Evolutionary conservation across 2,888 invertebrate genomes (phyloP).

Genomic region (Aquatica leii): DNA sequence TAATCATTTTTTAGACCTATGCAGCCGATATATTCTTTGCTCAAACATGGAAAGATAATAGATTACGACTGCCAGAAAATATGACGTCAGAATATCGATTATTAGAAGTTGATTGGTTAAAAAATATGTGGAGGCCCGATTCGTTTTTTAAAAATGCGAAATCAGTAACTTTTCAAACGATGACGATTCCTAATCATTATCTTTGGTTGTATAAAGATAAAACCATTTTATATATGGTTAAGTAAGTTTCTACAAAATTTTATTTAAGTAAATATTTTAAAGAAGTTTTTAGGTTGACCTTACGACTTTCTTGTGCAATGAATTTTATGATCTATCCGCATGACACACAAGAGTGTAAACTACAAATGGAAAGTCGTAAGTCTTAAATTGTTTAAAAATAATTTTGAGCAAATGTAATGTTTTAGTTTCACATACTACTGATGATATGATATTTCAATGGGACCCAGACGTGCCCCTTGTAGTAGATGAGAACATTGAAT

Average conservation of each 20-base stretch:
- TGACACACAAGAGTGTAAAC: conserved; percentile 92
- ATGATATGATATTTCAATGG: conserved; percentile 94
- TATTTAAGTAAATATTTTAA: no score
- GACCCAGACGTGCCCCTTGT: conserved; percentile 89
- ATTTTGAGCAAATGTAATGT: conserved; percentile 22
- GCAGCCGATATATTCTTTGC: conserved; percentile 93
- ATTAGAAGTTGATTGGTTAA: conserved; percentile 88
- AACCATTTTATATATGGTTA: conserved; percentile 87
- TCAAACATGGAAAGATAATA: conserved; percentile 92
- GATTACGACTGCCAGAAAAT: conserved; percentile 85
- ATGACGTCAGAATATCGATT: conserved; percentile 92
- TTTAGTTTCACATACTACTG: conserved; percentile 92
- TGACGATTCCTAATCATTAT: conserved; percentile 95
- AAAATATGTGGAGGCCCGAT: conserved; percentile 93
- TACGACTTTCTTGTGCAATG: conserved; percentile 92
- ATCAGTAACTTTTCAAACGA: conserved; percentile 91
- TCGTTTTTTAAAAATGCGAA: conserved; percentile 95
- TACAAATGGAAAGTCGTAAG: conserved; percentile 96
- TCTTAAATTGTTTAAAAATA: conserved; percentile 49
- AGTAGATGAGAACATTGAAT: conserved; percentile 88
- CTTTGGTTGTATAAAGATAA: conserved; percentile 90
- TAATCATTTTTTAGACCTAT: conserved; percentile 72
- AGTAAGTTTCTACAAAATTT: conserved; percentile 63
- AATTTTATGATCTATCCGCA: conserved; percentile 94
- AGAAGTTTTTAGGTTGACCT: conserved; percentile 69